Conservation (phyloP, 2,888 invertebrate genomes). For the Ptychoptera contaminata region DNA sequence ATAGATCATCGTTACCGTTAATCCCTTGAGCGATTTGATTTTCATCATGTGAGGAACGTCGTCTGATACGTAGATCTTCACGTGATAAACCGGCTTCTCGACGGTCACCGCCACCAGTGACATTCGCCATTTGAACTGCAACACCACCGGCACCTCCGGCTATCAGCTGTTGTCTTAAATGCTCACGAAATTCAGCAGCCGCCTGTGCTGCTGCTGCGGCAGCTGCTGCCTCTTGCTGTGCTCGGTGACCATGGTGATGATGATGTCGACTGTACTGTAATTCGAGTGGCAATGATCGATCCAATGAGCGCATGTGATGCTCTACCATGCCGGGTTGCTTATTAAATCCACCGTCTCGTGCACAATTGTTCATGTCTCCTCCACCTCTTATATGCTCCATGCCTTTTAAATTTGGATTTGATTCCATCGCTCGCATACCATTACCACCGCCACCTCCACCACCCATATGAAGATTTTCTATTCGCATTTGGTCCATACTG, state of each 20-base stretch:
- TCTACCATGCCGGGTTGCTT: constrained; percentile 20
- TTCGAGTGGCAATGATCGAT: constrained; percentile 29
- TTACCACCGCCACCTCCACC: neutral
- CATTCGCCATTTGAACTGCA: constrained; percentile 11
- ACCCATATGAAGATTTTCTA: constrained; percentile 9
- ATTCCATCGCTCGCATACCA: constrained; percentile 13
- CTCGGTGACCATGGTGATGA: constrained; percentile 15
- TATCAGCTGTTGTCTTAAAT: constrained; percentile 26
- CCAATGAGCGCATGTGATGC: constrained; percentile 31
- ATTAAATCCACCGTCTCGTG: constrained; percentile 8
- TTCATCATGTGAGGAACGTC: constrained; percentile 32
- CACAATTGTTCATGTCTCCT: constrained; percentile 7
- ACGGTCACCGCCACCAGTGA: constrained; percentile 28
- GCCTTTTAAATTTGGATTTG: constrained; percentile 10
- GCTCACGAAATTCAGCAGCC: constrained; percentile 28
- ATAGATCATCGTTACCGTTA: constrained; percentile 19
- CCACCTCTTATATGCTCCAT: constrained; percentile 6
- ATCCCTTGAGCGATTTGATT: constrained; percentile 25
- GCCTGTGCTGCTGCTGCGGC: constrained; percentile 4
- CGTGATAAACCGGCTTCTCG: constrained; percentile 23
- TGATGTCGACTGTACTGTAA: constrained; percentile 31
- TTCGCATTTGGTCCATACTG: constrained; percentile 14
- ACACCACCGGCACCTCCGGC: constrained; percentile 21
- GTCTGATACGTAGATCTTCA: constrained; percentile 29
- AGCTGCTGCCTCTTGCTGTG: constrained; percentile 1